Evolutionary conservation across 2,113 vertebrate species (phyloP).

Genomic region (Xiphophorus hellerii): DNA sequence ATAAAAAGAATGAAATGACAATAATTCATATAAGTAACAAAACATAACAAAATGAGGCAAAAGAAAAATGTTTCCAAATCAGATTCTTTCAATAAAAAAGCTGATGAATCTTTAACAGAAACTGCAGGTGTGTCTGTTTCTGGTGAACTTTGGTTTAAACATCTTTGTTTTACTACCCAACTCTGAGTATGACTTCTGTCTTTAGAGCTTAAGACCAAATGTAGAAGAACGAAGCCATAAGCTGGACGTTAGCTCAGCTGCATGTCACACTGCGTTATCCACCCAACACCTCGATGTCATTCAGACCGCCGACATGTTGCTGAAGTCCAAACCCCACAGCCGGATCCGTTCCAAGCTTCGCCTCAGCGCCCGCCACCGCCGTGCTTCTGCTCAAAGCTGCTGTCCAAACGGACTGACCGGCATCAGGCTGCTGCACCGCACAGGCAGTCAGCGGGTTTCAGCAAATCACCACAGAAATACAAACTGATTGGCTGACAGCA

Average conservation of each 20-base stretch:
- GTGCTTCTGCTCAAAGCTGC: slow-evolving; percentile 44
- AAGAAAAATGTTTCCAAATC: too few relatives aligned
- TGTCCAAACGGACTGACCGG: slow-evolving; percentile 42
- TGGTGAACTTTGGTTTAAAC: too few relatives aligned
- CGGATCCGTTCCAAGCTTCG: slow-evolving; percentile 49
- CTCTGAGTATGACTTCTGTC: too few relatives aligned
- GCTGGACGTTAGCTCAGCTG: slow-evolving; percentile 7
- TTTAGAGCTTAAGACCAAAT: too few relatives aligned
- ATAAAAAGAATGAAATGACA: too few relatives aligned
- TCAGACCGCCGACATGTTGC: slow-evolving; percentile 63
- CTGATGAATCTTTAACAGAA: too few relatives aligned
- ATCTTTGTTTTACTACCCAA: too few relatives aligned
- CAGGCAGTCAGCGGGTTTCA: slow-evolving; percentile 29
- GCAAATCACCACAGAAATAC: slow-evolving; percentile 41
- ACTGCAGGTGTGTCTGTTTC: too few relatives aligned
- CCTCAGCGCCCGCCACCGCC: slow-evolving; percentile 48
- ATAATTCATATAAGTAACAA: too few relatives aligned
- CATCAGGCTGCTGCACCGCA: slow-evolving; percentile 22
- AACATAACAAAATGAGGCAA: too few relatives aligned
- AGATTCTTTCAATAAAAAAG: too few relatives aligned
- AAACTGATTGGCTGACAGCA: slow-evolving; percentile 25
- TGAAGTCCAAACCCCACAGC: slow-evolving; percentile 54
- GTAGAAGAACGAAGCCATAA: not conserved
- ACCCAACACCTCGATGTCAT: slow-evolving; percentile 52
- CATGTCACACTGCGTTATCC: slow-evolving; percentile 55